These are phyloP conservation scores for Actinernus sp. DNA, from an alignment of 92 coral and sea anemone species.

Conservation along the genomic window DNA sequence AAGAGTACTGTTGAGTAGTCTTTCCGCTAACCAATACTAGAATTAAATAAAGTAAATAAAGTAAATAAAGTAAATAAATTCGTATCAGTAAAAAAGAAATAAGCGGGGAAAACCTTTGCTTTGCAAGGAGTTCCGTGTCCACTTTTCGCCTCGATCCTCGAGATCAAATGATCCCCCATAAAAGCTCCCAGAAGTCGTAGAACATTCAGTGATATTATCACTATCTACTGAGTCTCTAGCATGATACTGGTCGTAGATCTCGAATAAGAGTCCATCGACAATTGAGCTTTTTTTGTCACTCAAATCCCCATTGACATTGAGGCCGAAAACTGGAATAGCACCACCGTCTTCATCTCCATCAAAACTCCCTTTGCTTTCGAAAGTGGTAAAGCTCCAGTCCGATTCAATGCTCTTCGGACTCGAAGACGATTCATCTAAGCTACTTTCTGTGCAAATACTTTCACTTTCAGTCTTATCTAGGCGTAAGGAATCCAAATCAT, in stretches of 20 bases:
- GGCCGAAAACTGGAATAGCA: slow-evolving; percentile 38
- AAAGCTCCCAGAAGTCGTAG: slow-evolving; percentile 94
- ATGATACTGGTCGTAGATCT: slow-evolving; percentile 97
- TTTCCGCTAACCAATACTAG: too few species aligned
- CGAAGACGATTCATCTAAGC: slow-evolving; percentile 77
- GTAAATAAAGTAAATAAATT: too few species aligned
- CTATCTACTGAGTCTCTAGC: slow-evolving; percentile 95
- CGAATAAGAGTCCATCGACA: slow-evolving; percentile 93
- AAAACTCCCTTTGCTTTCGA: slow-evolving; percentile 72
- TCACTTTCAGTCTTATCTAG: slow-evolving; percentile 65
- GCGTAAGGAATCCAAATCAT: slow-evolving; percentile 34
- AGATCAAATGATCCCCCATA: slow-evolving; percentile 98
- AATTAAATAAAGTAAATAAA: too few species aligned
- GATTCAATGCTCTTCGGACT: slow-evolving; percentile 97
- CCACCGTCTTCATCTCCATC: slow-evolving; percentile 45
- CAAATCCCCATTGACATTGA: slow-evolving; percentile 33
- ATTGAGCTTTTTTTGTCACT: slow-evolving; percentile 82
- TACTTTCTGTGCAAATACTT: slow-evolving; percentile 79
- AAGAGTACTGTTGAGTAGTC: too few species aligned
- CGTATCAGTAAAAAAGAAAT: too few species aligned
- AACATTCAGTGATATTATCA: slow-evolving; percentile 97
- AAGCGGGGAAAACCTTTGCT: slow-evolving; percentile 70
- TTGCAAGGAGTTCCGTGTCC: slow-evolving; percentile 88
- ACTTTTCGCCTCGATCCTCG: slow-evolving; percentile 94
- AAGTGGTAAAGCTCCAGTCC: slow-evolving; percentile 90